Evolutionary conservation across 2,797 vertebrate species (phyloP).

Genomic region (Onychomys torridus): DNA sequence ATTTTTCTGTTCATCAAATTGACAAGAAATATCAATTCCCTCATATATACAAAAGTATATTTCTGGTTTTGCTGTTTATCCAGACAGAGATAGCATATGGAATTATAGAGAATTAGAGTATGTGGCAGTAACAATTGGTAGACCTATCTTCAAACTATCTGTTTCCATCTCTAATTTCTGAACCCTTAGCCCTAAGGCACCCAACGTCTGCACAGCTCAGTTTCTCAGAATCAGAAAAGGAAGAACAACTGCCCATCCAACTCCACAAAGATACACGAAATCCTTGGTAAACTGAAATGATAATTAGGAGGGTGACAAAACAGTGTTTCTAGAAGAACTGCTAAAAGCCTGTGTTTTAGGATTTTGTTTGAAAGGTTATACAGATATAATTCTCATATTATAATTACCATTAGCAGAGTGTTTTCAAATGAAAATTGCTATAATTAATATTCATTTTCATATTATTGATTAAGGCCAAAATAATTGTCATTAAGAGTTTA

Average conservation of each 20-base stretch:
- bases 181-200: not conserved
- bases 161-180: not conserved
- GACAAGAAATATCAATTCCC: not conserved
- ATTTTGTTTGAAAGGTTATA: conserved; percentile 14
- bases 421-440: conserved; percentile 62
- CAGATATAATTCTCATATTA: conserved; percentile 8
- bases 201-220: not conserved
- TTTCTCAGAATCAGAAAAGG: not conserved
- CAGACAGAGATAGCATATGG: not conserved
- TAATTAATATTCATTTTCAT: conserved; percentile 60
- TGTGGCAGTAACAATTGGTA: not conserved
- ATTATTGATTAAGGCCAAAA: conserved; percentile 70
- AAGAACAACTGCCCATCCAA: not conserved
- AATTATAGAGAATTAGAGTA: not conserved
- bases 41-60: not conserved
- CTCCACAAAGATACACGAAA: not conserved
- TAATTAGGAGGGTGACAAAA: not conserved
- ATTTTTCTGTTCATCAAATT: not conserved
- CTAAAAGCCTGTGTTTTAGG: not conserved
- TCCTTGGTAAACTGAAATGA: not conserved
- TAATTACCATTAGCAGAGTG: conserved; percentile 66
- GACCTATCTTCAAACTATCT: not conserved
- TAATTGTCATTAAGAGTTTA: conserved; percentile 63
- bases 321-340: not conserved
- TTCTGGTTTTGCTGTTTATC: not conserved